Base-by-base conservation (phyloP, 2,113 vertebrate genomes). In the Dicrurus megarhynchus region DNA sequence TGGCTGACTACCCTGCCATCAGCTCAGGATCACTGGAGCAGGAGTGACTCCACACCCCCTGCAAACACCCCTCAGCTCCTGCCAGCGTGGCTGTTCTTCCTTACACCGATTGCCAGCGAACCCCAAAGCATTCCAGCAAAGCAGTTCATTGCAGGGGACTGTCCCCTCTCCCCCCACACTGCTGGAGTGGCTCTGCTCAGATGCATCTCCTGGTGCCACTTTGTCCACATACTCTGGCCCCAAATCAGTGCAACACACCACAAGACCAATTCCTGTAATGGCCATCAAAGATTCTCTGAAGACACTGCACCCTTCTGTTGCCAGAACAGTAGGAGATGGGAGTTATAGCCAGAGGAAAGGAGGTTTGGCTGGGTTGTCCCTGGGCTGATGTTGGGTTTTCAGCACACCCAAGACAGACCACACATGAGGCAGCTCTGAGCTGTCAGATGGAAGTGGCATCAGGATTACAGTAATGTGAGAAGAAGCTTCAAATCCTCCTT, bases 241-340 rank as follows among this genome's bases (percentile, higher is more conserved):
- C 52, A 86, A 7, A 78, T 18, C 44, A 63, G 52, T 74, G 42
- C n/a, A 46, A 44, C n/a, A 46, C 9, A 53, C n/a, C 52, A 35
- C 65, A 87, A 69, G 44, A 35, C 24, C 32, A 75, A 42, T 75
- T 92, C 60, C 60, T 49, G 28, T 68, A 70, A 90, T 16, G 49
- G 52, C 14, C 85, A 81, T 49, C 84, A 93, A 63, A 77, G 74
- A 47, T 32, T 49, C 55, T 77, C 50, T 65, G 33, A 80, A 59
- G 70, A 56, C 44, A 33, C 24, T 67, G 52, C 46, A 78, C 59
- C 75, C 60, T 93, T 77, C 61, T 88, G 41, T 41, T 90, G 90
- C 90, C 92, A 93, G 73, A 93, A 90, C 80, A 94, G 84, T 73
- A 89, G 95, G 90, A 86, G 49, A 71, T 52, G 55, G 79, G 56